Evolutionary conservation across 2,113 vertebrate genomes (phyloP).

Genomic region (Zosterops lateralis): DNA sequence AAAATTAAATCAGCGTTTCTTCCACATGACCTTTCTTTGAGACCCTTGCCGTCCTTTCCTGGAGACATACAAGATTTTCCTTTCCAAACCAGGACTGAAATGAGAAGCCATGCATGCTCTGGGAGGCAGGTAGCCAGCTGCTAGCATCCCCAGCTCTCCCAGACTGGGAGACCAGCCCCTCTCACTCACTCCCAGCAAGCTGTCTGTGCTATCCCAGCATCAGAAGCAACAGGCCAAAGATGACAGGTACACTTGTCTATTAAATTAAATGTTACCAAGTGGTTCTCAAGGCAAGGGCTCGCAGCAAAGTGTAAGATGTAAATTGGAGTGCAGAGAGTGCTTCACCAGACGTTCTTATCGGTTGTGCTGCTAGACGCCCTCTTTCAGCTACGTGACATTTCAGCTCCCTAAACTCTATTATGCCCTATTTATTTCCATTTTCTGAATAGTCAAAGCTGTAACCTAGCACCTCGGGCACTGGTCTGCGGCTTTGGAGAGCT

Average conservation of each 20-base stretch:
- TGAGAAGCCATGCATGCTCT: neutral
- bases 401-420: neutral
- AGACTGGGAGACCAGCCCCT: neutral
- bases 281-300: neutral
- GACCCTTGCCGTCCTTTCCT: neutral
- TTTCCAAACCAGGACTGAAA: neutral
- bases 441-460: neutral
- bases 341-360: neutral
- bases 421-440: conserved; percentile 29
- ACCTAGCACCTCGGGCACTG: neutral
- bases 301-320: neutral
- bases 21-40: neutral
- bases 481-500: neutral
- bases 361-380: neutral
- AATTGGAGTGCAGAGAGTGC: neutral
- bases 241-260: neutral
- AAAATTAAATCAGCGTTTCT: neutral
- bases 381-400: neutral
- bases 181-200: neutral
- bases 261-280: neutral
- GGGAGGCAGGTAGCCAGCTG: neutral
- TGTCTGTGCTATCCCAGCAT: neutral
- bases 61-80: neutral
- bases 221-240: neutral
- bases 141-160: neutral